Evolutionary conservation across 2,113 vertebrate genomes (phyloP).

Genomic region (Strix aluco): DNA sequence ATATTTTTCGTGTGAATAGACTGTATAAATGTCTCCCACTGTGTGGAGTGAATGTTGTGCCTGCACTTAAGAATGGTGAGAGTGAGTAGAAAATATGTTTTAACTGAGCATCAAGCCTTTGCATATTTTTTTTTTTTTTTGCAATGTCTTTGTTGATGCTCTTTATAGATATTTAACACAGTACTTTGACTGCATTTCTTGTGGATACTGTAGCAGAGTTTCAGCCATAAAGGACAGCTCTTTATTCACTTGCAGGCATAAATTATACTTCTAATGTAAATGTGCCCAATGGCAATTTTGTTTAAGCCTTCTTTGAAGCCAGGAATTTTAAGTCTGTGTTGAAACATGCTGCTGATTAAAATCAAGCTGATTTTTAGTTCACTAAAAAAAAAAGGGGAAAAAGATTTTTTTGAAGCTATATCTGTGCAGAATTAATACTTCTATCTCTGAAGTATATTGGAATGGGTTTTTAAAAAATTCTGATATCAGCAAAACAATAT

Average conservation of each 20-base stretch:
- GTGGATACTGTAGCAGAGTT: conserved; percentile 56
- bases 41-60: background rate
- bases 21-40: conserved; percentile 33
- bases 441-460: background rate
- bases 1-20: conserved; percentile 30
- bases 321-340: conserved; percentile 49
- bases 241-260: conserved; percentile 56
- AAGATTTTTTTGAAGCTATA: background rate
- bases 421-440: background rate
- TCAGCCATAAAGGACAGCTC: conserved; percentile 53
- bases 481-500: background rate
- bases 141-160: background rate
- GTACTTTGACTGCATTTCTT: conserved; percentile 21
- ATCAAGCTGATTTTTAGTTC: conserved; percentile 37
- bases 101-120: background rate
- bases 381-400: background rate
- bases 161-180: conserved; percentile 31
- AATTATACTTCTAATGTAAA: conserved; percentile 52
- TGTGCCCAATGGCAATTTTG: conserved; percentile 24
- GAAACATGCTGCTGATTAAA: conserved; percentile 24
- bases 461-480: background rate
- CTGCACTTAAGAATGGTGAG: conserved; percentile 15
- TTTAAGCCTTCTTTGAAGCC: conserved; percentile 32
- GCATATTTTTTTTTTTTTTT: background rate
- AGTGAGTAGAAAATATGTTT: conserved; percentile 34